phyloP scores from a whole-genome alignment of 2,888 invertebrate genomes.

The Thyatira batis region DNA sequence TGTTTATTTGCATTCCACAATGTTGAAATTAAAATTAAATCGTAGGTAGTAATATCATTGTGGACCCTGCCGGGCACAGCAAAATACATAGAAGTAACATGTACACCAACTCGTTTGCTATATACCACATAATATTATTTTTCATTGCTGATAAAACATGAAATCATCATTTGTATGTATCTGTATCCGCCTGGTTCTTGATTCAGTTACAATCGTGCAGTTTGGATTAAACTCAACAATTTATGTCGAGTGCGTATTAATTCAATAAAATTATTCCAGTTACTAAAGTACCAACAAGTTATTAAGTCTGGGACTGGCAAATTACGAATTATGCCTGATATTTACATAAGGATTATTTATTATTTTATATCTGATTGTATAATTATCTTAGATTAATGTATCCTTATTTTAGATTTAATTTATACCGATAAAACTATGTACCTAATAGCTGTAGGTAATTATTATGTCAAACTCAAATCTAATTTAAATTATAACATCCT shows the following conservation, averaged over 20 bases:
- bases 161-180: not conserved
- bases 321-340: not conserved
- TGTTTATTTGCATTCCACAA: no score
- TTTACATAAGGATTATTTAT: not conserved
- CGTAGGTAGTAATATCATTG: no score
- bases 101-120: no score
- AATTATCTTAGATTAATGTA: not conserved
- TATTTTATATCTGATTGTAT: not conserved
- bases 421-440: no score
- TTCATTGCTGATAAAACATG: not conserved
- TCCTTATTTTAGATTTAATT: not conserved
- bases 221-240: not conserved
- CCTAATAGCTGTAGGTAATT: no score
- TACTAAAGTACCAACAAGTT: not conserved
- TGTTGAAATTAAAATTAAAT: no score
- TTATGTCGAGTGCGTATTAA: not conserved
- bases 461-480: no score
- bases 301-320: not conserved
- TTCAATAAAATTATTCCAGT: not conserved
- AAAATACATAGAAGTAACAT: no score
- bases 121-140: no score
- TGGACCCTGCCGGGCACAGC: no score
- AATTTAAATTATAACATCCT: not conserved
- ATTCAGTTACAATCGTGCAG: not conserved
- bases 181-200: not conserved